Evolutionary conservation across 1,140 invertebrate genomes (phyloP).

Genomic region (Bombus sylvicola): DNA sequence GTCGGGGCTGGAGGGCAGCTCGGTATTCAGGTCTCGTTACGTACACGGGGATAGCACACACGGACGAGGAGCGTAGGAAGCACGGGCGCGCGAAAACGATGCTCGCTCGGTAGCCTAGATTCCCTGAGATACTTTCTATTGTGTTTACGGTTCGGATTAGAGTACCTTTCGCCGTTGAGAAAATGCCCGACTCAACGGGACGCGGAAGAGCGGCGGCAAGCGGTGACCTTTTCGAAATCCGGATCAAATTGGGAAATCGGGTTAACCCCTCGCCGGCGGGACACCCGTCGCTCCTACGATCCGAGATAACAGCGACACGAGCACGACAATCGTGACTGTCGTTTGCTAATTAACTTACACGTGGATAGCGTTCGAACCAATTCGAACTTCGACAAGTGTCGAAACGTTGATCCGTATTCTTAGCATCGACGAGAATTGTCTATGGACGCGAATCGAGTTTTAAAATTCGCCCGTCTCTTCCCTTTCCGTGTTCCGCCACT

Average conservation of each 20-base stretch:
- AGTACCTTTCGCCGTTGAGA: conserved; percentile 70
- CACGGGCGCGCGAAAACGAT: conserved; percentile 12
- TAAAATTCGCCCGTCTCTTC: too few species aligned
- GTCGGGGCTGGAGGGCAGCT: conserved; percentile 16
- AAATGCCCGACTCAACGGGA: conserved; percentile 36
- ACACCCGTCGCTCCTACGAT: conserved; percentile 4
- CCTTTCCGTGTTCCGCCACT: too few species aligned
- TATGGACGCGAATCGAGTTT: too few species aligned
- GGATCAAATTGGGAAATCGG: conserved; percentile 40
- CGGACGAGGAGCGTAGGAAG: background rate
- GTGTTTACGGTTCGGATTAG: conserved; percentile 76
- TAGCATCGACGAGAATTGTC: background rate
- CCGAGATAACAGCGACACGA: background rate
- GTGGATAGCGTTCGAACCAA: background rate
- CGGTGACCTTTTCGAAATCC: conserved; percentile 35
- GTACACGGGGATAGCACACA: background rate
- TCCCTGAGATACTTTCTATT: conserved; percentile 77
- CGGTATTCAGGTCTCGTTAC: conserved; percentile 73
- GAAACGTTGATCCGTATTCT: conserved; percentile 7
- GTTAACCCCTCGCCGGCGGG: background rate
- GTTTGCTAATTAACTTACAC: conserved; percentile 6
- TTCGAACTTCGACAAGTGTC: background rate
- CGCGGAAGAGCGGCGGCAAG: background rate
- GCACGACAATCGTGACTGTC: background rate
- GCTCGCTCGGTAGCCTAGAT: conserved; percentile 74